Evolutionary conservation across 1,140 invertebrate genomes (phyloP).

Genomic region (Chionoecetes opilio): DNA sequence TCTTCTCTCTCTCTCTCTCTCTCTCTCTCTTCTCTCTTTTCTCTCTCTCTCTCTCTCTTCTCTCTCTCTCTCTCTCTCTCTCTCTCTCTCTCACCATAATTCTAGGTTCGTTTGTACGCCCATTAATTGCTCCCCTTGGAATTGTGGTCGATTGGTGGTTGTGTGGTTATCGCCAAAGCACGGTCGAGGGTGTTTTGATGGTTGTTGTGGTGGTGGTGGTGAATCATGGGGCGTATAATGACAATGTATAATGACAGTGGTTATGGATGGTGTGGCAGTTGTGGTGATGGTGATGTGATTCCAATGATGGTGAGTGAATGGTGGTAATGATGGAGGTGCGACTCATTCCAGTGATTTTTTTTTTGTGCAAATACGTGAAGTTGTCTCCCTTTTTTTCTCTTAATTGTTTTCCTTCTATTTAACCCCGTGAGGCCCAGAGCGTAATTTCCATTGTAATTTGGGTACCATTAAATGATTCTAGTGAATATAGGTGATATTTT

Average conservation of each 20-base stretch:
- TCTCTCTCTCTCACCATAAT: not conserved
- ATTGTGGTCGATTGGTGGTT: not conserved
- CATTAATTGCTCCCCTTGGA: conserved; percentile 3
- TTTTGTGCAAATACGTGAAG: too few species aligned
- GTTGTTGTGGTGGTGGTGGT: not conserved
- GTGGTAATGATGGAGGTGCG: not conserved
- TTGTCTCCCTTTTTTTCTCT: too few species aligned
- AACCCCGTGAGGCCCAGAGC: too few species aligned
- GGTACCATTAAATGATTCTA: too few species aligned
- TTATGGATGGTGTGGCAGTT: not conserved
- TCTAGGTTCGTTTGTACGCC: not conserved
- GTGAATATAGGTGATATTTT: too few species aligned
- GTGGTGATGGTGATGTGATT: not conserved
- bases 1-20: not conserved
- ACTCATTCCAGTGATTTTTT: too few species aligned
- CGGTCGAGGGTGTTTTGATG: not conserved
- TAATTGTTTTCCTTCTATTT: too few species aligned
- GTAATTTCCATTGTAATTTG: too few species aligned
- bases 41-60: not conserved
- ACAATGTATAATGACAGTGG: not conserved
- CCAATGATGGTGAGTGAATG: not conserved
- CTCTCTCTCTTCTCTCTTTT: not conserved
- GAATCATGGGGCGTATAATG: not conserved
- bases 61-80: too few species aligned
- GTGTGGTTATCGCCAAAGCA: not conserved